Conservation (phyloP, 2,888 invertebrate genomes). For the Erynnis tages region DNA sequence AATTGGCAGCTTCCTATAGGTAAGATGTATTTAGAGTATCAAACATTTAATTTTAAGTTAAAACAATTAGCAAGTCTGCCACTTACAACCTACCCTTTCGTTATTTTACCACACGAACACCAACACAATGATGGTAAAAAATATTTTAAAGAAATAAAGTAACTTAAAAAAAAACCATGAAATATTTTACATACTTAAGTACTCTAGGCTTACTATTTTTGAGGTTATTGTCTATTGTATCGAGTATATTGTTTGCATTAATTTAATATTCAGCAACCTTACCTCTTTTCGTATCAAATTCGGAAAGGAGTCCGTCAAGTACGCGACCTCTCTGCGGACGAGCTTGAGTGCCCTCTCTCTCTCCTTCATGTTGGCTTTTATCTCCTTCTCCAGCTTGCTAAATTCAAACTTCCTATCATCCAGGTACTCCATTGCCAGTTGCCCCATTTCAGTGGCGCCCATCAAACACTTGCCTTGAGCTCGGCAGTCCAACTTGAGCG, state of each 20-base stretch:
- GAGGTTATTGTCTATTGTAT: too few relatives aligned
- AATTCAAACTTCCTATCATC: conserved; percentile 84
- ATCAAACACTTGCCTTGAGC: conserved; percentile 83
- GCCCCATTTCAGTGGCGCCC: conserved; percentile 84
- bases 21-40: background rate
- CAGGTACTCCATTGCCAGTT: conserved; percentile 84
- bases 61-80: too few relatives aligned
- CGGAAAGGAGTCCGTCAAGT: conserved; percentile 68
- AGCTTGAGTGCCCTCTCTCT: conserved; percentile 79
- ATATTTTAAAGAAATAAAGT: too few relatives aligned
- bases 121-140: too few relatives aligned
- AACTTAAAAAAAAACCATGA: too few relatives aligned
- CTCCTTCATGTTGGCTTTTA: conserved; percentile 84
- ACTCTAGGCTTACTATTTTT: too few relatives aligned
- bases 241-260: too few relatives aligned
- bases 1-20: conserved; percentile 64
- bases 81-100: too few relatives aligned
- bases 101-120: too few relatives aligned
- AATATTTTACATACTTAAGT: too few relatives aligned
- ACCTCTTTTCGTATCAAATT: conserved; percentile 73
- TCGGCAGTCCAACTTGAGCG: conserved; percentile 80
- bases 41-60: too few relatives aligned
- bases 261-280: too few relatives aligned
- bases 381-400: conserved; percentile 78
- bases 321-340: conserved; percentile 70